Base-by-base conservation (phyloP, 2,113 vertebrate genomes). In the Chinchilla lanigera region DNA sequence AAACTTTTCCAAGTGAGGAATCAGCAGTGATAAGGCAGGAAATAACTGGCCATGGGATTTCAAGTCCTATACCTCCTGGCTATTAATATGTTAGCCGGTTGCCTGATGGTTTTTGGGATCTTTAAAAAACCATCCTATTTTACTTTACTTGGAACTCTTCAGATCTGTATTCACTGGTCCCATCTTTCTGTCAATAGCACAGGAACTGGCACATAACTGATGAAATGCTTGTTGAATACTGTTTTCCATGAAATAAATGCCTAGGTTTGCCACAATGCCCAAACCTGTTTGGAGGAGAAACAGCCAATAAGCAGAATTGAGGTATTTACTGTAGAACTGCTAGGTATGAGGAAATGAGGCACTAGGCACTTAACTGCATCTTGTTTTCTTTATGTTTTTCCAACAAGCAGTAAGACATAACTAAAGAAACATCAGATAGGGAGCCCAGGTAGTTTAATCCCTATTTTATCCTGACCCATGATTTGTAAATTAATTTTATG, bases 61-160 rank as follows among this genome's bases (percentile, higher is more conserved):
- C 47, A 75, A 73, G 75, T 52, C 84, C 54, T 93, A 61, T 0
- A 33, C 14, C n/a, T 80, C 58, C 47, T 89, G 47, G 92, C 69
- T 89, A 22, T 73, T 56, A 44, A 50, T 5, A 61, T 11, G 41
- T 75, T 35, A 47, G 67, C 20, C 60, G 80, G 50, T n/a, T 71
- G 33, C 47, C 52, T 35, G 4, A 2, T 26, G 60, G 56, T 75
- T 92, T 63, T 35, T 63, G 63, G 41, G 78, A 52, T 81, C 9
- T 86, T 95, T 86, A n/a, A 33, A 44, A 67, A 83, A 87, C 30
- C 35, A 41, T 96, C 94, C 83, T 73, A 14, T 28, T 93, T 90
- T 83, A 54, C 22, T 82, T 47, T 65, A 71, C 77, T 63, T 44
- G 77, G 54, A 81, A 58, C 78, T 38, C 30, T 86, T 20, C 12